Conservation (phyloP, 2,888 invertebrate genomes). For the Pyrochroa serraticornis region DNA sequence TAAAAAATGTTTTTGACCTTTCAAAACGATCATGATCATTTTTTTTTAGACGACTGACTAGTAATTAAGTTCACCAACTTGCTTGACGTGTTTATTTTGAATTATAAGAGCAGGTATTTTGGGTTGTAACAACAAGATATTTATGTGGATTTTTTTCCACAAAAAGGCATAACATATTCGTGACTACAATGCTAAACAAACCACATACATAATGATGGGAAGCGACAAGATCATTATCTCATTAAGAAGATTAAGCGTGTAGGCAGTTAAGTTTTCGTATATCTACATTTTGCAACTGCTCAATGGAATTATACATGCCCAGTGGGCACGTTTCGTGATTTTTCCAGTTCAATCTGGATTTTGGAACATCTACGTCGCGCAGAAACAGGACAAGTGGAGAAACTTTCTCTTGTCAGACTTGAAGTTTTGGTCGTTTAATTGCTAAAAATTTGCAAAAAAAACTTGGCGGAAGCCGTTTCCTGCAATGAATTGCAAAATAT, state of each 20-base stretch:
- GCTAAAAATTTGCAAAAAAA: constrained; percentile 2
- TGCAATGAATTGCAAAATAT: neutral
- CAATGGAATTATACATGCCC: constrained; percentile 1
- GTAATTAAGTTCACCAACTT: no score
- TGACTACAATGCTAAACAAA: no score
- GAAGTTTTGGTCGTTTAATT: constrained; percentile 1
- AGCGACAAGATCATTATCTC: constrained; percentile 9
- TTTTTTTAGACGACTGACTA: no score
- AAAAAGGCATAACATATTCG: no score
- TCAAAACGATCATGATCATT: no score
- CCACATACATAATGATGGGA: constrained; percentile 2
- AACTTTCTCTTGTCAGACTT: constrained; percentile 7
- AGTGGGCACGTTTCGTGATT: neutral
- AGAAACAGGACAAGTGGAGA: neutral
- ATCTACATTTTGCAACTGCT: constrained; percentile 9
- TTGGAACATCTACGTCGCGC: constrained; percentile 1
- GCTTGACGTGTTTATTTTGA: no score
- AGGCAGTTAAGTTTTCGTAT: constrained; percentile 8
- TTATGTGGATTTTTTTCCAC: no score
- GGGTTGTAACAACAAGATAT: no score
- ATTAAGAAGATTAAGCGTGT: constrained; percentile 10
- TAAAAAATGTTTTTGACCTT: no score
- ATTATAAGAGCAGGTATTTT: no score
- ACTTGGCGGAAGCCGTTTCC: neutral
- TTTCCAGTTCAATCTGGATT: constrained; percentile 15